Conservation (phyloP, 2,797 vertebrate genomes). For the Notamacropus eugenii region DNA sequence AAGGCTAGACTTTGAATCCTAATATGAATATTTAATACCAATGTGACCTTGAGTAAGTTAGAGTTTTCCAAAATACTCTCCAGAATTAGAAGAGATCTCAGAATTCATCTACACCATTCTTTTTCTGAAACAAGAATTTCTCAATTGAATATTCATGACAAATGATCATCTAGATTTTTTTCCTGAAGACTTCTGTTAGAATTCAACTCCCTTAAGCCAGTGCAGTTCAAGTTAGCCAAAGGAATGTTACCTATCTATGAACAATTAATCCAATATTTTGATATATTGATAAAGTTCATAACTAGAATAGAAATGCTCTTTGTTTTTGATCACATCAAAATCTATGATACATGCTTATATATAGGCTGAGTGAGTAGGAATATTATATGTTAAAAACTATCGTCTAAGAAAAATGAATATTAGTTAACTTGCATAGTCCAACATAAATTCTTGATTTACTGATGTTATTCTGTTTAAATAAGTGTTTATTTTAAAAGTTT, state of each 20-base stretch:
- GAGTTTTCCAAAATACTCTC: not conserved
- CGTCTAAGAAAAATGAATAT: not conserved
- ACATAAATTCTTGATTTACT: slow-evolving; percentile 1
- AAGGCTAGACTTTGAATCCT: not conserved
- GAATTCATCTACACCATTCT: not conserved
- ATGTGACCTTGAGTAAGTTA: not conserved
- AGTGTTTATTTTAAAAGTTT: slow-evolving; percentile 47
- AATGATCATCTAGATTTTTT: not conserved
- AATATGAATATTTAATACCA: not conserved
- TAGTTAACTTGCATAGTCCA: not conserved
- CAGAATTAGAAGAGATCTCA: not conserved
- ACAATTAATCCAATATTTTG: not conserved
- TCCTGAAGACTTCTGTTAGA: not conserved
- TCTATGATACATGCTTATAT: not conserved
- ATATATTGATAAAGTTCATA: not conserved
- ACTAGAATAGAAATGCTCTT: not conserved
- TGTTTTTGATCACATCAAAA: not conserved
- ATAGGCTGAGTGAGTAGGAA: not conserved
- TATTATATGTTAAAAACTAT: not conserved
- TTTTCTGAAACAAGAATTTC: not conserved
- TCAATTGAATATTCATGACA: not conserved
- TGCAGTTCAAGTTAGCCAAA: not conserved
- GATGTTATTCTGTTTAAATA: slow-evolving; percentile 26
- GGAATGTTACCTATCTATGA: not conserved
- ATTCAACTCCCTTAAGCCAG: not conserved